Conservation (phyloP, 2,113 vertebrate species). For the Gymnarchus niloticus region DNA sequence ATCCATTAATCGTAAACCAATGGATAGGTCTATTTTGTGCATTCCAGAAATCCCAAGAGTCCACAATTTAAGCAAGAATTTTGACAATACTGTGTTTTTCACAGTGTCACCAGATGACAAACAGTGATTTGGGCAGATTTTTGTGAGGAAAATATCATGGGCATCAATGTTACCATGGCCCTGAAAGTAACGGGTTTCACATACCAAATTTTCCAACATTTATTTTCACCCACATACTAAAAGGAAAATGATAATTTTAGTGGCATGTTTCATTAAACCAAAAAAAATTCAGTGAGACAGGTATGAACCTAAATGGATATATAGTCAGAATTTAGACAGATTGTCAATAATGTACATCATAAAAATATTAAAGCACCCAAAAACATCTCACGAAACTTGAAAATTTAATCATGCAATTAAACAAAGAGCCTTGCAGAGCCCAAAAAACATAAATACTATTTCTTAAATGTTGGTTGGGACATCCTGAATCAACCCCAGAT, state of each 20-base stretch:
- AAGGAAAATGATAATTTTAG: not conserved
- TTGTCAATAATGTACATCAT: not conserved
- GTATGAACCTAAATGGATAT: not conserved
- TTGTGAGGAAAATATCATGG: not conserved
- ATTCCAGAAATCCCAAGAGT: not conserved
- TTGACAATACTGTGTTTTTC: not conserved
- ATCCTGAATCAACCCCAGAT: not conserved
- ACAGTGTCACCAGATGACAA: not conserved
- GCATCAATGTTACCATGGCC: not conserved
- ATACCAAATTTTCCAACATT: not conserved
- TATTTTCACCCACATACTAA: not conserved
- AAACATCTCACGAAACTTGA: not conserved
- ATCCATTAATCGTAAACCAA: not conserved
- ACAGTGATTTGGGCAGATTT: not conserved
- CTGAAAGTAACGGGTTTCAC: not conserved
- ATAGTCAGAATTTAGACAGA: not conserved
- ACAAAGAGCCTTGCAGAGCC: no score
- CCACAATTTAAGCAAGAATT: not conserved
- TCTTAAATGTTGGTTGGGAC: not conserved
- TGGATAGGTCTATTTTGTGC: not conserved
- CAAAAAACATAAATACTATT: no score
- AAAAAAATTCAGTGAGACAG: not conserved
- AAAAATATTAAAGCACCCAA: not conserved
- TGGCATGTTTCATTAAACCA: not conserved
- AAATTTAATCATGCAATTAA: not conserved